These are phyloP conservation scores for Myxocyprinus asiaticus DNA, from an alignment of 2,113 vertebrate species.

Conservation along the genomic window DNA sequence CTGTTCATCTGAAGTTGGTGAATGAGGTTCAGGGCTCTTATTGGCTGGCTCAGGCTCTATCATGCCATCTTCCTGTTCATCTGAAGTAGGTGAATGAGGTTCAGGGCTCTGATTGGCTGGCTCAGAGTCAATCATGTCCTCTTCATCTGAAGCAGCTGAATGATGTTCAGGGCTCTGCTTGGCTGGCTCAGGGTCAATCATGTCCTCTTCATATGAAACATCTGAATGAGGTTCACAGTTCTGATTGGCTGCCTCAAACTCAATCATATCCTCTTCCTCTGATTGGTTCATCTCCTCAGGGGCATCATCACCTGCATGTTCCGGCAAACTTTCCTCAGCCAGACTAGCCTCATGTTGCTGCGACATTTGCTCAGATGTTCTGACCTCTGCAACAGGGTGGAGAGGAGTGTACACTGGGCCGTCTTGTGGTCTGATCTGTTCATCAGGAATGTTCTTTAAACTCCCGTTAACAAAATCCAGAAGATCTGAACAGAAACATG, in stretches of 20 bases:
- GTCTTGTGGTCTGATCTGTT: background rate
- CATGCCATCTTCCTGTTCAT: constrained; percentile 14
- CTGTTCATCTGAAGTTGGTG: no score
- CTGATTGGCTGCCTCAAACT: background rate
- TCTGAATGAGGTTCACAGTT: constrained; percentile 4
- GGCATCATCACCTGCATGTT: background rate
- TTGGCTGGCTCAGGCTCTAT: no score
- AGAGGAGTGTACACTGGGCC: background rate
- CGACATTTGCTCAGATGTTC: background rate
- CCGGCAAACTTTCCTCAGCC: background rate
- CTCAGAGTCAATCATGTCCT: background rate
- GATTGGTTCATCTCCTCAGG: background rate
- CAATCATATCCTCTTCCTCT: background rate
- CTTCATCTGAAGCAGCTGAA: background rate
- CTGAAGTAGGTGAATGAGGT: background rate
- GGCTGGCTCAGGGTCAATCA: background rate
- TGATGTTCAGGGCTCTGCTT: background rate
- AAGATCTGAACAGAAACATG: constrained; percentile 22
- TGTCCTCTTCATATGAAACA: background rate
- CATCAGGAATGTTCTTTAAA: background rate
- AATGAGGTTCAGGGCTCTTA: no score
- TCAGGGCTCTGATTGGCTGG: constrained; percentile 2
- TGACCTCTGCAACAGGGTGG: background rate
- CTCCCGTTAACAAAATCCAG: background rate
- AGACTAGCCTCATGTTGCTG: background rate